Evolutionary conservation across 2,888 invertebrate species (phyloP).

Genomic region (Meghimatium bilineatum): DNA sequence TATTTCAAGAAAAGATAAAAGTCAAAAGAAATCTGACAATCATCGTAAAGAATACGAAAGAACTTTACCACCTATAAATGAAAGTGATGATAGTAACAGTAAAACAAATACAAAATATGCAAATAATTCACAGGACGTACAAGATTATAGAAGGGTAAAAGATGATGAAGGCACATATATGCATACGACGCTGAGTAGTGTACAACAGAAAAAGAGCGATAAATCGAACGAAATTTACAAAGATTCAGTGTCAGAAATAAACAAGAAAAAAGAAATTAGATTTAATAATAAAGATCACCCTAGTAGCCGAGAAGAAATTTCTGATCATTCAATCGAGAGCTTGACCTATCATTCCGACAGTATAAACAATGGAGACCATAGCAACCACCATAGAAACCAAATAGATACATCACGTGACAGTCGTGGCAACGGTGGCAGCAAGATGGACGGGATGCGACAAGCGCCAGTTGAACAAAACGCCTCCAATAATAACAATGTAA

Average conservation of each 20-base stretch:
- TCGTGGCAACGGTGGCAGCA: background rate
- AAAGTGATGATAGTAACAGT: background rate
- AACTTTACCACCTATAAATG: background rate
- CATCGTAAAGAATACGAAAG: background rate
- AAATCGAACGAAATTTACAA: background rate
- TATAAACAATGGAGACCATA: background rate
- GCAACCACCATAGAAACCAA: background rate
- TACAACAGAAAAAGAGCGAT: background rate
- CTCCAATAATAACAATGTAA: background rate
- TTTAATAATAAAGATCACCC: background rate
- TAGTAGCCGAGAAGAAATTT: too few species aligned
- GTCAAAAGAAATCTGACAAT: background rate
- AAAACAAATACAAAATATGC: background rate
- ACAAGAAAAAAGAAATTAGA: background rate
- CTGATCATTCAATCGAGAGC: background rate
- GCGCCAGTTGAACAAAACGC: background rate
- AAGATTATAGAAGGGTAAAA: background rate
- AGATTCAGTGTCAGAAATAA: background rate
- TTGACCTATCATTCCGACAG: background rate
- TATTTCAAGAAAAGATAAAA: background rate
- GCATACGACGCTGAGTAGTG: background rate
- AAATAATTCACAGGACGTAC: background rate
- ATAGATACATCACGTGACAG: background rate
- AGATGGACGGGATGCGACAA: background rate
- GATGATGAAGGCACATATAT: background rate